Base-by-base conservation (phyloP, 2,888 invertebrate genomes). In the Mythimna impura region DNA sequence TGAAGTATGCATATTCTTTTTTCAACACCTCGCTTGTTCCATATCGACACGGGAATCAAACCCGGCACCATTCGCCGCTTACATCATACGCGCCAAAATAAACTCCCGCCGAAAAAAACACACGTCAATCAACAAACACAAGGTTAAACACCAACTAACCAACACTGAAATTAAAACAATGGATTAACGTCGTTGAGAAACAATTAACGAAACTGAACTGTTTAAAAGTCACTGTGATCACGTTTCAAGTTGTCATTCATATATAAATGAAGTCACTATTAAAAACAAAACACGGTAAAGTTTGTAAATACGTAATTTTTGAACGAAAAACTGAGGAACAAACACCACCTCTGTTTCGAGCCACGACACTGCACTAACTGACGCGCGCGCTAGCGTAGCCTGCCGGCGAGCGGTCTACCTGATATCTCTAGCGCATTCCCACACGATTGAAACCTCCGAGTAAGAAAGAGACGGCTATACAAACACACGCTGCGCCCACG, bases 81-180 rank as follows among this genome's bases (percentile, higher is more conserved):
- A 95, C 95, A 95, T 96, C 95, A 95, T 93, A 93, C 91, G 89
- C 93, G 91, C 94, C 94, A 90, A 95, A 95, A 95, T 94, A 94
- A 90, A 92, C 91, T 91, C 89, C 88, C 87, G 89, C 87, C 90
- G 47, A 47, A 85, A 91, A 91, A 92, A 93, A 91, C 70, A 86
- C 91, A 92, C 93, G 91, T 93, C 94, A 94, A 94, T 92, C 93
- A 93, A 93, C 92, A 92, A 91, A 91, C 94, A 95, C 96, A 95
- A 95, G 94, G 94, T 93, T 94, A 89, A 86, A 90, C 93, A 94
- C 93, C 84, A 92, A 90, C 90, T 90, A 92, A 90, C 90, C 89
- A 91, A 87, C 91, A 91, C 92, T 86, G 86, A 90, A 85, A 89
- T 85, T 84, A 87, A 89, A 88, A 87, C 88, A 89, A 89, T 84